Conservation (phyloP, 2,113 vertebrate species). For the Lethenteron reissneri region DNA sequence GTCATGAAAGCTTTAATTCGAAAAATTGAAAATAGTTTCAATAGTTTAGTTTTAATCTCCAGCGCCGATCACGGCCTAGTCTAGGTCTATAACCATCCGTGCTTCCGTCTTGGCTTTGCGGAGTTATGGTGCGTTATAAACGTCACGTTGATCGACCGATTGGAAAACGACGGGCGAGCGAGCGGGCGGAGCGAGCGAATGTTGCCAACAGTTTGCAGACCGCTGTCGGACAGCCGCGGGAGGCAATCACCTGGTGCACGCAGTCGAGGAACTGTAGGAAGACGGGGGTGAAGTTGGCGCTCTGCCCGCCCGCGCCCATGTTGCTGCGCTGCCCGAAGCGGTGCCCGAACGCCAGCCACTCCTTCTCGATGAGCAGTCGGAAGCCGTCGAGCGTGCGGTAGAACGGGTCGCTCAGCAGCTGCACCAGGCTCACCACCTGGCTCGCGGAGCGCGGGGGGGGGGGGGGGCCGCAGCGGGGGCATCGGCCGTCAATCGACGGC, state of each 20-base stretch:
- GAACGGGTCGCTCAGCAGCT: constrained; percentile 80
- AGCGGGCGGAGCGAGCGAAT: background rate
- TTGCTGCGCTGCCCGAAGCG: constrained; percentile 82
- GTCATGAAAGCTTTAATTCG: too few relatives aligned
- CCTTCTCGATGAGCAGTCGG: constrained; percentile 76
- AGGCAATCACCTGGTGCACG: constrained; percentile 60
- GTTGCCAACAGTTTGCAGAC: background rate
- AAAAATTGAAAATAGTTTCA: too few relatives aligned
- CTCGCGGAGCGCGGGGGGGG: constrained; percentile 8
- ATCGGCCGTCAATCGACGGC: too few relatives aligned
- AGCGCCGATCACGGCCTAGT: too few relatives aligned
- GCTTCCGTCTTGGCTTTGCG: too few relatives aligned
- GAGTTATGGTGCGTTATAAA: too few relatives aligned
- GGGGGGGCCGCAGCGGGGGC: too few relatives aligned
- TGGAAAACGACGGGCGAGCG: background rate
- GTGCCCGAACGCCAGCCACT: constrained; percentile 93
- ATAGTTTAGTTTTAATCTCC: too few relatives aligned
- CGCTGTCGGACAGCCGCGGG: background rate
- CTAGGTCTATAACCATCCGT: too few relatives aligned
- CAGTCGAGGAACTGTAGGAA: constrained; percentile 93
- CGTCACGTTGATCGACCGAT: background rate
- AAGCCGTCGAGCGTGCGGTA: constrained; percentile 90
- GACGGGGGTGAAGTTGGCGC: constrained; percentile 67
- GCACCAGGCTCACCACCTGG: constrained; percentile 69
- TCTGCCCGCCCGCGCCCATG: constrained; percentile 58